phyloP scores from a whole-genome alignment of 23 tunicate species.

The Trididemnum miniatum region DNA sequence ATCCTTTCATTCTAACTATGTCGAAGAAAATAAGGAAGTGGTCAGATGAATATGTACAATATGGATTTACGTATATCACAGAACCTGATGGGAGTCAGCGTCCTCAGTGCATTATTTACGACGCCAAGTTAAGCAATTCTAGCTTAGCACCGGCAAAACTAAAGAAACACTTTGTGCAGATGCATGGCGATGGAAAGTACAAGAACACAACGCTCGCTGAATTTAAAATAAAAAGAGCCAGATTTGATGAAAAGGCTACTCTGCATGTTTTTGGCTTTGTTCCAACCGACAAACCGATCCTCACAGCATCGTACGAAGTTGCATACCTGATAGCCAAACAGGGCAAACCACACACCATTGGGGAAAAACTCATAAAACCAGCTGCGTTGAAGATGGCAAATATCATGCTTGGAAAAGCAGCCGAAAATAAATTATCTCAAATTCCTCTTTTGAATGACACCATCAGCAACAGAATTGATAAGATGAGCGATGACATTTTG shows the following conservation, averaged over 20 bases:
- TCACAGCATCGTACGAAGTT: too few relatives aligned
- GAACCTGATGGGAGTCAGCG: conserved; percentile 58
- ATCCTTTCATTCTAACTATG: conserved; percentile 19
- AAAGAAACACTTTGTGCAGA: conserved; percentile 51
- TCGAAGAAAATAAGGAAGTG: conserved; percentile 19
- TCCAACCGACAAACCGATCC: too few relatives aligned
- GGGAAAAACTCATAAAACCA: conserved; percentile 50
- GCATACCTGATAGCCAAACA: too few relatives aligned
- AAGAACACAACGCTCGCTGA: conserved; percentile 24
- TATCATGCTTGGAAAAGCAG: conserved; percentile 50
- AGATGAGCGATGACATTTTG: conserved; percentile 56
- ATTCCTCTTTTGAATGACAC: conserved; percentile 59
- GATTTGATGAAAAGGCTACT: too few relatives aligned
- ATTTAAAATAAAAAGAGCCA: conserved; percentile 21
- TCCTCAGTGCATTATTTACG: conserved; percentile 53
- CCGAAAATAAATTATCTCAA: conserved; percentile 43
- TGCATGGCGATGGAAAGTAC: conserved; percentile 46
- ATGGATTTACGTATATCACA: too few relatives aligned
- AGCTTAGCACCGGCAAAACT: too few relatives aligned
- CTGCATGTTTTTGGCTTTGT: conserved; percentile 23
- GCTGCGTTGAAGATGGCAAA: conserved; percentile 55
- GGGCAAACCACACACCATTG: conserved; percentile 57
- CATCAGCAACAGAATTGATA: conserved; percentile 57
- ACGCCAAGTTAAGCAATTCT: too few relatives aligned
- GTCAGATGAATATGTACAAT: too few relatives aligned